These are phyloP conservation scores for Amazonetta brasiliensis DNA, from an alignment of 2,797 vertebrate genomes.

Conservation along the genomic window DNA sequence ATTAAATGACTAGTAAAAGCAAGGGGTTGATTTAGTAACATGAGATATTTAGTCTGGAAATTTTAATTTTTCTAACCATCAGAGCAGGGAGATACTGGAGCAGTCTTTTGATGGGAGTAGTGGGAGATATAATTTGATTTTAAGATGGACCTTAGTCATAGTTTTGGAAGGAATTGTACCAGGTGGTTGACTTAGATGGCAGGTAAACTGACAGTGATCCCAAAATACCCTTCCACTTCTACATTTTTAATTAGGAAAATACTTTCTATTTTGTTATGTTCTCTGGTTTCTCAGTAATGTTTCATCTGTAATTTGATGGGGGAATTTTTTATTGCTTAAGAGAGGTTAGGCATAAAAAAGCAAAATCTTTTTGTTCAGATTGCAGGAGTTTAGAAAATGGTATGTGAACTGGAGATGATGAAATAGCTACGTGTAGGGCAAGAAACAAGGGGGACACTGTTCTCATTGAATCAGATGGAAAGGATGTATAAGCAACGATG, in stretches of 20 bases:
- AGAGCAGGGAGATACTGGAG: not conserved
- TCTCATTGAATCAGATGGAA: not conserved
- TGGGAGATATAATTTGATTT: not conserved
- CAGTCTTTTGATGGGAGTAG: not conserved
- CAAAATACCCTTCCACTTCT: not conserved
- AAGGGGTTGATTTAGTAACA: not conserved
- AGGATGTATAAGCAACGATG: slow-evolving; percentile 42
- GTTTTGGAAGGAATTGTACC: not conserved
- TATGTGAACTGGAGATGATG: slow-evolving; percentile 37
- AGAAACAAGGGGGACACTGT: slow-evolving; percentile 48
- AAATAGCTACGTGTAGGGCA: not conserved
- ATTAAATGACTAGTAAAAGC: not conserved
- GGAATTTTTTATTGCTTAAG: slow-evolving; percentile 13
- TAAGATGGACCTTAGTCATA: not conserved
- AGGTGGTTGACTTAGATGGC: not conserved
- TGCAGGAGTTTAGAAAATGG: slow-evolving; percentile 18
- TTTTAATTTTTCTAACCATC: not conserved
- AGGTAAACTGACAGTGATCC: not conserved
- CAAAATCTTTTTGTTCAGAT: not conserved
- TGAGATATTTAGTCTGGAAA: not conserved
- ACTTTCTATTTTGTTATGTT: not conserved
- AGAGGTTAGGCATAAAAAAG: slow-evolving; percentile 13
- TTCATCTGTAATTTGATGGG: slow-evolving; percentile 38
- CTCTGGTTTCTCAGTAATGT: slow-evolving; percentile 1
- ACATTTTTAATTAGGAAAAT: slow-evolving; percentile 25